Evolutionary conservation across 2,113 vertebrate genomes (phyloP).

Genomic region (Prietella phreatophila): DNA sequence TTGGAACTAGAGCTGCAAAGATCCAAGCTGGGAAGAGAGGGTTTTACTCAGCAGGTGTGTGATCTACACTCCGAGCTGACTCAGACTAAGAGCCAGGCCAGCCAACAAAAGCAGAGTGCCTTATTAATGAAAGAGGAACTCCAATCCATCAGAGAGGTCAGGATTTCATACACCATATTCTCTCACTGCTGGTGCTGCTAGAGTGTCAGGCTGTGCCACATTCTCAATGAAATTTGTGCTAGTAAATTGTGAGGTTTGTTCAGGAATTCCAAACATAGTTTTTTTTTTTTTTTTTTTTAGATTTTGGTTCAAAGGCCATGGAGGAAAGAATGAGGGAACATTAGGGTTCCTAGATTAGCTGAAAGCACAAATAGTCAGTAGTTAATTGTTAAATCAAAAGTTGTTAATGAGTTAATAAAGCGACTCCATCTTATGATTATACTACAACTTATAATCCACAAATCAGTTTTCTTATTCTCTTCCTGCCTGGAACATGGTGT

Average conservation of each 20-base stretch:
- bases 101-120: conserved; percentile 58
- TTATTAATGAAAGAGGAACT: conserved; percentile 59
- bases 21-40: conserved; percentile 45
- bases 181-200: not conserved
- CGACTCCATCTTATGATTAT: not conserved
- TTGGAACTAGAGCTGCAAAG: conserved; percentile 58
- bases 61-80: conserved; percentile 53
- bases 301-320: not conserved
- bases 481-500: not conserved
- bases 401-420: not conserved
- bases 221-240: not conserved
- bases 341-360: not conserved
- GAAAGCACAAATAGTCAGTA: not conserved
- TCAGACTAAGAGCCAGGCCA: conserved; percentile 47
- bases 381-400: not conserved
- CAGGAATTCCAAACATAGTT: not conserved
- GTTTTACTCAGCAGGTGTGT: conserved; percentile 57
- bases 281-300: not conserved
- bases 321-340: not conserved
- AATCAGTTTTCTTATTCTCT: not conserved
- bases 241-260: not conserved
- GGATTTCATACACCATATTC: not conserved
- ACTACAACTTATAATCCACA: not conserved
- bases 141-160: conserved; percentile 57
- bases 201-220: not conserved